Evolutionary conservation across 2,888 invertebrate species (phyloP).

Genomic region (Rhaphigaster nebulosa): DNA sequence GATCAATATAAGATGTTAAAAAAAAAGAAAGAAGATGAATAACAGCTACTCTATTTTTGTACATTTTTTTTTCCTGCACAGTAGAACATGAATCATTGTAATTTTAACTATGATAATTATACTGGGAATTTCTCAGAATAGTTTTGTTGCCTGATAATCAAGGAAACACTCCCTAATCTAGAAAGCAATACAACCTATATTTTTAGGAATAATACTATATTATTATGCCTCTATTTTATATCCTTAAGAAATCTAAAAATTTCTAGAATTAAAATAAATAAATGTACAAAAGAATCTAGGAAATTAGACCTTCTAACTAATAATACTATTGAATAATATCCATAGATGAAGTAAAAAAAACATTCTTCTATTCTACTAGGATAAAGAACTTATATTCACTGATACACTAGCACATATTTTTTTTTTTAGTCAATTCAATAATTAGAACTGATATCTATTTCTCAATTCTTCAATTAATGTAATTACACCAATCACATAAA

Average conservation of each 20-base stretch:
- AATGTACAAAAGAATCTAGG: background rate
- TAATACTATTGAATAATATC: background rate
- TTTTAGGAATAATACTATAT: background rate
- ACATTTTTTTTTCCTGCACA: slow-evolving; percentile 17
- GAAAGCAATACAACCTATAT: slow-evolving; percentile 37
- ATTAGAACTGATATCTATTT: background rate
- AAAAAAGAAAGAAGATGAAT: background rate
- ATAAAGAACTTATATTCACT: background rate
- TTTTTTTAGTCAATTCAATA: background rate
- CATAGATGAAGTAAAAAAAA: background rate
- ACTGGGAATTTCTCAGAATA: background rate
- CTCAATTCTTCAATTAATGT: background rate
- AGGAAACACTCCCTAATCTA: background rate
- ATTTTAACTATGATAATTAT: background rate
- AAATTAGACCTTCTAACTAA: background rate
- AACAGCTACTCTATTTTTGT: slow-evolving; percentile 23
- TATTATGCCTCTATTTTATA: slow-evolving; percentile 5
- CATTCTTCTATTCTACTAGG: background rate
- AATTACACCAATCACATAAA: background rate
- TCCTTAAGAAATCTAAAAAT: background rate
- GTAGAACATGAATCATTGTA: background rate
- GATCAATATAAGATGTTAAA: background rate
- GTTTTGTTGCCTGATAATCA: slow-evolving; percentile 17
- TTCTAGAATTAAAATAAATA: background rate
- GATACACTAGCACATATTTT: background rate